Percentiles rank a stretch among this genome's conserved stretches.
Evolutionary conservation across 2,113 vertebrate genomes (phyloP).

Genomic region (Pituophis catenifer): DNA sequence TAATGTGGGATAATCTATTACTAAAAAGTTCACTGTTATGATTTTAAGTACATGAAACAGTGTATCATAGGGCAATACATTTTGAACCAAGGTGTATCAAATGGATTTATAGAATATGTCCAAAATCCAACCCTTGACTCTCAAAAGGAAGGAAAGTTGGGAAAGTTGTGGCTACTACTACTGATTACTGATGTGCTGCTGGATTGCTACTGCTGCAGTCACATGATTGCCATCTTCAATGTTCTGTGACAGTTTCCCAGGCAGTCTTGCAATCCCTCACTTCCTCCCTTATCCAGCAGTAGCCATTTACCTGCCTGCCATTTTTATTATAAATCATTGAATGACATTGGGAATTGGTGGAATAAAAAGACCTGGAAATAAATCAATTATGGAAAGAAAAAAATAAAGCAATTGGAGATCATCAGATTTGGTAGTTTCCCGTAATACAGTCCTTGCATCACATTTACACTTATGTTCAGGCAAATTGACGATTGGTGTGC

Average conservation of each 20-base stretch:
- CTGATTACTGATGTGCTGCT: too few species aligned
- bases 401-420: neutral
- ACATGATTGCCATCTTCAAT: neutral
- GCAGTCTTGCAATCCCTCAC: neutral
- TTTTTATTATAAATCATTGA: neutral
- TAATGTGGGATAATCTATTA: neutral
- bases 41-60: neutral
- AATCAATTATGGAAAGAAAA: neutral
- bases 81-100: neutral
- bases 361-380: neutral
- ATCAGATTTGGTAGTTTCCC: neutral
- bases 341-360: neutral
- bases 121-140: neutral
- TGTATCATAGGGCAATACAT: neutral
- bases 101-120: neutral
- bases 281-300: neutral
- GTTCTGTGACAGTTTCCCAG: neutral
- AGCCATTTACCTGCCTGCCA: too few species aligned
- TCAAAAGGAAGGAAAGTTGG: neutral
- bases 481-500: neutral
- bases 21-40: neutral
- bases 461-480: neutral
- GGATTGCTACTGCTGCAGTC: neutral
- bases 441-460: neutral
- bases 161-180: neutral